Evolutionary conservation across 2,888 invertebrate species (phyloP).

Genomic region (Stegana nigrithorax): DNA sequence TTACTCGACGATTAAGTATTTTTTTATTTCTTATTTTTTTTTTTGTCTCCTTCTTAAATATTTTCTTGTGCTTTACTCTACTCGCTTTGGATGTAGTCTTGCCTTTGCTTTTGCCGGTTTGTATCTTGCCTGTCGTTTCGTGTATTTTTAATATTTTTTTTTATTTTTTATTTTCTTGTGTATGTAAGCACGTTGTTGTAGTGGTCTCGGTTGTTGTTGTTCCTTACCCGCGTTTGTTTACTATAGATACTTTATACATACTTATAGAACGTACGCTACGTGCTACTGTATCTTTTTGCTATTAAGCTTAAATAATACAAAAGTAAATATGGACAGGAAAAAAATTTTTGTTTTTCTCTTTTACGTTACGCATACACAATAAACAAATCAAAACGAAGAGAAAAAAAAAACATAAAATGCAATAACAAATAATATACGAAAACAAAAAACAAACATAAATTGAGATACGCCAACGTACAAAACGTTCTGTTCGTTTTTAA

Average conservation of each 20-base stretch:
- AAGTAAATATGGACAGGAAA: conserved; percentile 43
- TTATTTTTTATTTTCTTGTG: not conserved
- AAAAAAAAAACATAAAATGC: not conserved
- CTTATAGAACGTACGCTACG: conserved; percentile 10
- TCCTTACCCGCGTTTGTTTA: conserved; percentile 9
- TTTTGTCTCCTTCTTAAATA: too few relatives aligned
- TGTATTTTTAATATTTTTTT: not conserved
- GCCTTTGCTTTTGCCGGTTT: too few relatives aligned
- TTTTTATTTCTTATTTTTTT: too few relatives aligned
- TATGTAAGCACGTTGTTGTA: too few relatives aligned
- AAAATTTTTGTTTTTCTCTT: conserved; percentile 15
- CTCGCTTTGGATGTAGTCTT: too few relatives aligned
- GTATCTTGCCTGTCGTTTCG: not conserved
- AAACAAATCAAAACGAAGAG: too few relatives aligned
- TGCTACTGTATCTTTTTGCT: conserved; percentile 30
- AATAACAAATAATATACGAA: conserved; percentile 1
- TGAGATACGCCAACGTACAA: not conserved
- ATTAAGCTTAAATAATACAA: conserved; percentile 42
- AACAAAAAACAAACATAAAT: not conserved
- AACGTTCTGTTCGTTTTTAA: conserved; percentile 50
- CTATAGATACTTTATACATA: conserved; percentile 3
- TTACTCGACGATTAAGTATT: too few relatives aligned
- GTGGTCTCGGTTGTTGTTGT: not conserved
- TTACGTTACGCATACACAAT: too few relatives aligned
- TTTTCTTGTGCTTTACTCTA: too few relatives aligned